Base-by-base conservation (phyloP, 2,888 invertebrate genomes). In the Lypha dubia region DNA sequence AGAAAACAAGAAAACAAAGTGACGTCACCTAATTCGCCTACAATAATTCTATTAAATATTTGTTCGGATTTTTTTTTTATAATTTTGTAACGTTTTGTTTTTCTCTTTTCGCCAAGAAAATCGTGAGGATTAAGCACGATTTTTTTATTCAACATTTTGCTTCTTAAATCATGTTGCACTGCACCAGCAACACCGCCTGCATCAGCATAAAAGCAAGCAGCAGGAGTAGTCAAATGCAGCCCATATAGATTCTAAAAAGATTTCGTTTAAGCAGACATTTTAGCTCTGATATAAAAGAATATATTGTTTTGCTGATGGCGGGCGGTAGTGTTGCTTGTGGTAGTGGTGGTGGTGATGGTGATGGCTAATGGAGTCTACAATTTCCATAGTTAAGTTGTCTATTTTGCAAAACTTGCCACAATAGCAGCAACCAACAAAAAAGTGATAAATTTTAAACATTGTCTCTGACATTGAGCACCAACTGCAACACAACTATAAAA, bases 1-100 rank as follows among this genome's bases (percentile, higher is more conserved):
- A 70, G 13, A 63, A 58, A 20, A 28, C 28, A 58, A 58, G 20
- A n/a, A 46, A 67, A 80, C 73, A 74, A 63, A 77, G 24, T 84
- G 84, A 84, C 84, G 84, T 84, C 84, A 84, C 81, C 84, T 74
- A 81, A 77, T 79, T 84, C 84, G 84, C 84, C 84, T 84, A 84
- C 84, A 84, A 84, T 81, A 84, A 81, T 84, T 84, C 81, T 74
- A 77, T 68, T 84, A 73, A 73, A 73, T 73, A 62, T 80, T 84
- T 80, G 53, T 1, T 53, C 70, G 15, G 44, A 58, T 79, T 70
- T 63, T 73, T 56, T 56, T 76, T 63, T 67, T 62, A 35, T 56
- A 35, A 32, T 76, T 79, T 53, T 79, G 15, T 22, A 5, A 9
- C 38, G 51, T 22, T 44, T 58, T n/a, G n/a, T n/a, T n/a, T 22